phyloP scores from a whole-genome alignment of 2,113 vertebrate species.

The Turdus rufiventris region DNA sequence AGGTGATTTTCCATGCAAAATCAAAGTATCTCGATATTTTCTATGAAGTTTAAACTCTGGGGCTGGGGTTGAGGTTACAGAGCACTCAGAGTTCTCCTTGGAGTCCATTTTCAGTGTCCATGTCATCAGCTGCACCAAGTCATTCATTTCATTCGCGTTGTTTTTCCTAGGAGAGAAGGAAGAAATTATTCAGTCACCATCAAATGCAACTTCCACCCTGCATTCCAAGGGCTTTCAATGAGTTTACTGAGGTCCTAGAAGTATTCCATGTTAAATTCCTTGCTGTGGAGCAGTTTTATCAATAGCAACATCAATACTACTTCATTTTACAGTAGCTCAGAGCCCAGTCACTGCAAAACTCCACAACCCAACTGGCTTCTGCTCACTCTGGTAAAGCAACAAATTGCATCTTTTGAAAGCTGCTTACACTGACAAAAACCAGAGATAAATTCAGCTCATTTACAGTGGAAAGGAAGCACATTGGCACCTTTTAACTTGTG shows the following conservation, averaged over 20 bases:
- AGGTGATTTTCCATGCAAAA: slow-evolving; percentile 86
- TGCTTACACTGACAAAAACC: not conserved
- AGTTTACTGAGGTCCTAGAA: not conserved
- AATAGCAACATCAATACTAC: not conserved
- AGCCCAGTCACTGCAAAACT: not conserved
- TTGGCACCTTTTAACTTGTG: not conserved
- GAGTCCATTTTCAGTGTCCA: slow-evolving; percentile 86
- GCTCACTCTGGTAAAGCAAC: not conserved
- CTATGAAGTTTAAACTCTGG: slow-evolving; percentile 86
- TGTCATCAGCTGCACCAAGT: slow-evolving; percentile 94
- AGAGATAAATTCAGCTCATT: not conserved
- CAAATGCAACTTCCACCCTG: not conserved
- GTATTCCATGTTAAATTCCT: not conserved
- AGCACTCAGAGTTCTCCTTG: slow-evolving; percentile 64
- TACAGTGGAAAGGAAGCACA: not conserved
- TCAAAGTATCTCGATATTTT: slow-evolving; percentile 89
- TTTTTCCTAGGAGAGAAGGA: slow-evolving; percentile 72
- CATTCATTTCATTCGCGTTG: slow-evolving; percentile 84
- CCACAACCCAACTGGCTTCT: not conserved
- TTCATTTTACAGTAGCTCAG: not conserved
- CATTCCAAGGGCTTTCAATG: not conserved
- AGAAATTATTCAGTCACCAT: not conserved
- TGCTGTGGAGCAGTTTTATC: not conserved
- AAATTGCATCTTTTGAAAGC: not conserved
- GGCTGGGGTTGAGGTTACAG: slow-evolving; percentile 33